These are phyloP conservation scores for Cataglyphis rosenhaueri DNA, from an alignment of 2,888 invertebrate genomes.

Conservation along the genomic window DNA sequence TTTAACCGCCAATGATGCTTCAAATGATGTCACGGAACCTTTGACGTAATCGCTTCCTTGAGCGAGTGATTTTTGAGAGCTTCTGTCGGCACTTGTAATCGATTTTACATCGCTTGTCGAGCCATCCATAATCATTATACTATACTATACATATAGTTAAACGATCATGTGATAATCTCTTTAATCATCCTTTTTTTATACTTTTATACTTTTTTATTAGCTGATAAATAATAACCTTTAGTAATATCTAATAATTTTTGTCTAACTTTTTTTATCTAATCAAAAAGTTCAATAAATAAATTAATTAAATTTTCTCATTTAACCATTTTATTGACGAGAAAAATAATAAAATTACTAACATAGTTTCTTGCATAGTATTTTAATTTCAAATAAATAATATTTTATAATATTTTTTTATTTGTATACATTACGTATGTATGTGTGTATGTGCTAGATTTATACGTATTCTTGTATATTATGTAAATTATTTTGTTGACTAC, in stretches of 20 bases:
- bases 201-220: not conserved
- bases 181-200: not conserved
- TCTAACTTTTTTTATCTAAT: not conserved
- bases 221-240: not conserved
- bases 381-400: not conserved
- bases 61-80: slow-evolving; percentile 61
- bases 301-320: not conserved
- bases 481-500: no score
- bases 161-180: slow-evolving; percentile 64
- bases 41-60: slow-evolving; percentile 74
- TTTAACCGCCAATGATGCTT: slow-evolving; percentile 26
- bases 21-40: slow-evolving; percentile 72
- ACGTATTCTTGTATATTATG: no score
- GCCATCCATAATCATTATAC: slow-evolving; percentile 58
- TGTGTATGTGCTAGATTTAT: no score
- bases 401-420: not conserved
- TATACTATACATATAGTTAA: not conserved
- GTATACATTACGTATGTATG: not conserved
- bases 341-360: not conserved
- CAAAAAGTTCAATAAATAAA: not conserved
- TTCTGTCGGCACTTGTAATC: slow-evolving; percentile 66
- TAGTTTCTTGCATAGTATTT: not conserved
- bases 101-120: slow-evolving; percentile 64
- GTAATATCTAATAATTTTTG: not conserved
- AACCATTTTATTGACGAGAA: not conserved